These are phyloP conservation scores for Leuciscus waleckii DNA, from an alignment of 2,797 vertebrate genomes.

Conservation along the genomic window DNA sequence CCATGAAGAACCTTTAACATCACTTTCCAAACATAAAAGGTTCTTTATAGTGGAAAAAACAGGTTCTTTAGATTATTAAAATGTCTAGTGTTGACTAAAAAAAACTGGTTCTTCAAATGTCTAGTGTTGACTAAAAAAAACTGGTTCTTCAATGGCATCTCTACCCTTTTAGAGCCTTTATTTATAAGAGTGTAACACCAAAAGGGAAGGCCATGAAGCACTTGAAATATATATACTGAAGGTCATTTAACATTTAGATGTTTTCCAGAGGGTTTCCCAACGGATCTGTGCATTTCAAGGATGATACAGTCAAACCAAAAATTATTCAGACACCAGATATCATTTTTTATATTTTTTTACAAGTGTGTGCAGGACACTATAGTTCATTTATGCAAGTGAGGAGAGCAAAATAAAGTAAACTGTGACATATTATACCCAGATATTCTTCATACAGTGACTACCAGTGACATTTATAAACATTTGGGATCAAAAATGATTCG, in stretches of 20 bases:
- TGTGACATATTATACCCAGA: no score
- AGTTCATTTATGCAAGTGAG: no score
- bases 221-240: background rate
- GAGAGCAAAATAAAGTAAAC: no score
- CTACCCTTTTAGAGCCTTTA: background rate
- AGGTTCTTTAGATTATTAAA: background rate
- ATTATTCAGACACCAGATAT: no score
- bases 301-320: no score
- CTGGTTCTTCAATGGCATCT: background rate
- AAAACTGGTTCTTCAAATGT: background rate
- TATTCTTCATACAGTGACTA: no score
- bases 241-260: background rate
- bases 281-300: background rate
- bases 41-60: background rate
- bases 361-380: no score
- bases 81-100: background rate
- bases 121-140: background rate
- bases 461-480: no score
- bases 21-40: background rate
- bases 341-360: no score
- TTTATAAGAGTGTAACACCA: background rate
- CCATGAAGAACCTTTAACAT: background rate
- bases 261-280: background rate
- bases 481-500: accelerated
- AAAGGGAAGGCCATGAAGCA: background rate